phyloP scores from a whole-genome alignment of 92 coral and sea anemone genomes.

The Metridium senile region DNA sequence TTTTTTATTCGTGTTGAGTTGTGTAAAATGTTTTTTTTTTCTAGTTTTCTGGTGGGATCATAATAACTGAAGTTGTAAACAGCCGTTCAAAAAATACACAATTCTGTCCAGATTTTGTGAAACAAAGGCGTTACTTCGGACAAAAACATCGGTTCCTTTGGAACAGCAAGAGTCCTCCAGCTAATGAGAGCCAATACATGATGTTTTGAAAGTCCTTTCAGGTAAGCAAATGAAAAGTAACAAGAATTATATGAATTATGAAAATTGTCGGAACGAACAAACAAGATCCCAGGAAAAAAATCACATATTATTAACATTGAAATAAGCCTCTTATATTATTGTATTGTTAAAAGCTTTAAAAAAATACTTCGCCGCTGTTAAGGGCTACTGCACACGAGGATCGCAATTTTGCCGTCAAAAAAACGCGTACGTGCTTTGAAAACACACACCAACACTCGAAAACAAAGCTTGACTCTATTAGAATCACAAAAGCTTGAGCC shows the following conservation, averaged over 20 bases:
- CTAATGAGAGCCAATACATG: background rate
- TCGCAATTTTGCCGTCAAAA: no score
- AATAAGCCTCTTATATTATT: background rate
- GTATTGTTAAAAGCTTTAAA: no score
- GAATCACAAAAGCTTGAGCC: background rate
- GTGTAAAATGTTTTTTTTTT: background rate
- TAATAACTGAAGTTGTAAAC: no score
- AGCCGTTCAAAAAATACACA: background rate
- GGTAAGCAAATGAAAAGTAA: background rate
- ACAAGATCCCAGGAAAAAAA: background rate
- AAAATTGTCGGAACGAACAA: slow-evolving; percentile 1
- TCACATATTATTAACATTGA: background rate
- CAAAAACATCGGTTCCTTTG: background rate
- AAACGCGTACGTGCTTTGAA: background rate
- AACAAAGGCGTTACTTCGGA: background rate
- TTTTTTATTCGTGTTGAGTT: no score
- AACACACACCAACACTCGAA: background rate
- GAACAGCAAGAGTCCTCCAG: background rate
- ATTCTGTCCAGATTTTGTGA: background rate
- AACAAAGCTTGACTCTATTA: background rate
- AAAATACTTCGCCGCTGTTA: no score
- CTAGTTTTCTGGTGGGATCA: background rate
- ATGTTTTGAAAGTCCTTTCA: slow-evolving; percentile 6
- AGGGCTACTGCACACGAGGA: no score
- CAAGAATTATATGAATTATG: slow-evolving; percentile 2